These are phyloP conservation scores for Periparus ater DNA, from an alignment of 2,797 vertebrate genomes.

Conservation along the genomic window DNA sequence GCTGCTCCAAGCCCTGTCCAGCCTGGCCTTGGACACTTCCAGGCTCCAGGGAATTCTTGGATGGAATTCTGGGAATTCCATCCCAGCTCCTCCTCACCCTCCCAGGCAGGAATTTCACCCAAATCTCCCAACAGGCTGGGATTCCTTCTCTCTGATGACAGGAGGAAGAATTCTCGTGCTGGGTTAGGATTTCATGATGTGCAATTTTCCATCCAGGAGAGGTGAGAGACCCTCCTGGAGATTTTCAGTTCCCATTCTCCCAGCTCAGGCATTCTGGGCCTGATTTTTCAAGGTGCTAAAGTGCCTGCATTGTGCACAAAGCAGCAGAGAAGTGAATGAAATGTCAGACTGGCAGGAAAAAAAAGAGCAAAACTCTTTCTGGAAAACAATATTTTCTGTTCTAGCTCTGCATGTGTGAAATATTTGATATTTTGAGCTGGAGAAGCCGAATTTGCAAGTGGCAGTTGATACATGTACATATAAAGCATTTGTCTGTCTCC, in stretches of 20 bases:
- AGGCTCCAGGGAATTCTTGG: neutral
- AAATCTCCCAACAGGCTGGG: neutral
- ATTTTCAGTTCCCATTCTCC: neutral
- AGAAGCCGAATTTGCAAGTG: neutral
- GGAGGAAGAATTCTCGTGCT: accelerated
- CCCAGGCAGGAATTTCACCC: neutral
- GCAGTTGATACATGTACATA: neutral
- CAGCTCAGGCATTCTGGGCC: neutral
- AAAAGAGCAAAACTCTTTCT: neutral
- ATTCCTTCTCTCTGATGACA: neutral
- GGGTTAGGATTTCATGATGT: neutral
- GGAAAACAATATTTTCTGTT: neutral
- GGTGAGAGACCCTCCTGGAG: accelerated
- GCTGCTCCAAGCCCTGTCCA: neutral
- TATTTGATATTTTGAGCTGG: neutral
- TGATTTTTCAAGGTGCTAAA: neutral
- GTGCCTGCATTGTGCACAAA: neutral
- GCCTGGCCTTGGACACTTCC: accelerated
- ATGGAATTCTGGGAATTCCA: neutral
- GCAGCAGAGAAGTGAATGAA: neutral
- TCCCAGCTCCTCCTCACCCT: accelerated
- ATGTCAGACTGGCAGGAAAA: neutral
- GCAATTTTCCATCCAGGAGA: neutral
- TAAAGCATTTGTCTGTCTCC: neutral
- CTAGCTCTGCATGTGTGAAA: neutral